Base-by-base conservation (phyloP, 2,888 invertebrate genomes). In the Erpobdella octoculata region DNA sequence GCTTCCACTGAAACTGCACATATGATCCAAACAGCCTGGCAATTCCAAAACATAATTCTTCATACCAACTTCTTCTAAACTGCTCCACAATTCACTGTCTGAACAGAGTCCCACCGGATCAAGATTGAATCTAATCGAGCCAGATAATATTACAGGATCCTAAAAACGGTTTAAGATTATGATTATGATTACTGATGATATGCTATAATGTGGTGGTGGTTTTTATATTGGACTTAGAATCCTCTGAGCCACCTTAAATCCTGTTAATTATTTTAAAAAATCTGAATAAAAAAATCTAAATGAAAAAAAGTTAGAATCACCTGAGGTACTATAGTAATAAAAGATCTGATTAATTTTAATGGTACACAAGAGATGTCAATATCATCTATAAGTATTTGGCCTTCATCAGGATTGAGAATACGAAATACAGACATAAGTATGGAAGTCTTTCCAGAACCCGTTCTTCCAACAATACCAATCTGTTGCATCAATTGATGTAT, bases 1-100 rank as follows among this genome's bases (percentile, higher is more conserved):
- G 66, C 81, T 80, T 21, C 83, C 83, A 28, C 81, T 81, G 74
- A 83, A 82, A 28, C 79, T 76, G 73, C 82, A 81, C 68, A 80
- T 78, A 74, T 78, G 77, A 41, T 76, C 75, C 38, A 83, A 76
- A 5, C 78, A 78, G 9, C 79, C 76, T 1, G 79, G 72, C 41
- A 81, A 75, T 9, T 76, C 73, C 1, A 74, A 70, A 21, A 83
- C 80, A 77, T 80, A 81, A 28, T 75, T 73, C 71, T 81, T 81
- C 5, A 83, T 78, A 75, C 83, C 80, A 33, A 81, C 80, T 69
- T 80, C 78, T 69, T 81, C 81, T 41, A 83, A 74, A 3, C 80
- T 80, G 38, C 73, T 74, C 83, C 83, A 83, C 6, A 84, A 70
- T 8, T 79, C 77, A 15, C 76, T 78, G 75, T 83, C 83, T 5